phyloP scores from a whole-genome alignment of 2,113 vertebrate species.

The Oncorhynchus tshawytscha region DNA sequence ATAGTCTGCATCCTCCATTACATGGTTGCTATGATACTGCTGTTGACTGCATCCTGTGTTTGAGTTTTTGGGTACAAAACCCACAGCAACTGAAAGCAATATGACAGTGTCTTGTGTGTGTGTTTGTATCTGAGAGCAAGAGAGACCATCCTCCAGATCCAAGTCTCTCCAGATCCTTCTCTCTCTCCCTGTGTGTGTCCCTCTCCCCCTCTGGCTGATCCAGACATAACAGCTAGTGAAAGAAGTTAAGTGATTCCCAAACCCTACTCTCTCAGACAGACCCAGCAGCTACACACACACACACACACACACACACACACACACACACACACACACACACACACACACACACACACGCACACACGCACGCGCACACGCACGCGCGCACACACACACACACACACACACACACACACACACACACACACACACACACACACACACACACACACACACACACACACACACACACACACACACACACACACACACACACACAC shows the following conservation, averaged over 20 bases:
- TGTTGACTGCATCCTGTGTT: neutral
- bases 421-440: conserved; percentile 28
- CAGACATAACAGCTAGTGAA: conserved; percentile 63
- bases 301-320: conserved; percentile 30
- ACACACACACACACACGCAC: conserved; percentile 32
- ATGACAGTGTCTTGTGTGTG: neutral
- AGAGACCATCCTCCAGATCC: conserved; percentile 21
- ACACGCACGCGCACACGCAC: too few species aligned
- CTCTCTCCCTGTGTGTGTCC: conserved; percentile 9
- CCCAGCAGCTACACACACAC: conserved; percentile 49
- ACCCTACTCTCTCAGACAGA: conserved; percentile 48
- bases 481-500: conserved; percentile 32
- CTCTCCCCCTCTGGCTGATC: conserved; percentile 40
- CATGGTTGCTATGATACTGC: conserved; percentile 46
- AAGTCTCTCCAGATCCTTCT: conserved; percentile 24
- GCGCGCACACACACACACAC: neutral
- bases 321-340: conserved; percentile 32
- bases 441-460: conserved; percentile 28
- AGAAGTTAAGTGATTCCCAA: conserved; percentile 71
- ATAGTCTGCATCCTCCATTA: conserved; percentile 12
- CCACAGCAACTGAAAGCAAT: neutral
- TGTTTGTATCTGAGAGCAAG: neutral
- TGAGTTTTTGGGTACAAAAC: neutral
- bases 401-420: neutral
- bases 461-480: conserved; percentile 32